Percentiles rank a stretch among this genome's conserved stretches.
Evolutionary conservation across 2,113 vertebrate genomes (phyloP).

Genomic region (Calonectris borealis): DNA sequence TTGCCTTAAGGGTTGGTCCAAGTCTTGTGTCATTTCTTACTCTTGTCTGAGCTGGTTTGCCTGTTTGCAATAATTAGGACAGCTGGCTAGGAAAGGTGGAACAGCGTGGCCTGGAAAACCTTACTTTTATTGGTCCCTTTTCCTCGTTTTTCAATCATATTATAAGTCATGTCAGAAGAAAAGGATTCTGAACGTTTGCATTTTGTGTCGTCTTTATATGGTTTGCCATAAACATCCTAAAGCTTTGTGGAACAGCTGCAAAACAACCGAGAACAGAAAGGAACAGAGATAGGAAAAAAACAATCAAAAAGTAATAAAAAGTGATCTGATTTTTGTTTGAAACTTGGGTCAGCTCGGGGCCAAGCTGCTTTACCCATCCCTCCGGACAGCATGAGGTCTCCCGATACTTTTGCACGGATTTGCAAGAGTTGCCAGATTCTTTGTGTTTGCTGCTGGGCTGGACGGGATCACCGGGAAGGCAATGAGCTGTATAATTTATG

Average conservation of each 20-base stretch:
- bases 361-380: not conserved
- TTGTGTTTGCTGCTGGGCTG: not conserved
- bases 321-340: not conserved
- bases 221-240: not conserved
- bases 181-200: not conserved
- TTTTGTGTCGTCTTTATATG: not conserved
- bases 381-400: not conserved
- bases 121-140: not conserved
- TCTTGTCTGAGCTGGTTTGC: not conserved
- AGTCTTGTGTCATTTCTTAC: not conserved
- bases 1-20: not conserved
- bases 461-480: not conserved
- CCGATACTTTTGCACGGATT: not conserved
- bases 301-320: rapidly evolving
- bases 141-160: not conserved
- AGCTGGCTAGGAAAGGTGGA: not conserved
- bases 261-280: not conserved
- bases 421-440: not conserved
- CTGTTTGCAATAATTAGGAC: not conserved
- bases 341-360: not conserved
- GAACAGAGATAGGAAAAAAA: not conserved
- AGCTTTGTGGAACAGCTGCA: not conserved
- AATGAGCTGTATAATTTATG: conserved; percentile 24
- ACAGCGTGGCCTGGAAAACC: not conserved
- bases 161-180: not conserved